Evolutionary conservation across 1,140 invertebrate species (phyloP), one percentile per base, ranked within the genome.

Genomic region (Ostrea denselamellosa): DNA sequence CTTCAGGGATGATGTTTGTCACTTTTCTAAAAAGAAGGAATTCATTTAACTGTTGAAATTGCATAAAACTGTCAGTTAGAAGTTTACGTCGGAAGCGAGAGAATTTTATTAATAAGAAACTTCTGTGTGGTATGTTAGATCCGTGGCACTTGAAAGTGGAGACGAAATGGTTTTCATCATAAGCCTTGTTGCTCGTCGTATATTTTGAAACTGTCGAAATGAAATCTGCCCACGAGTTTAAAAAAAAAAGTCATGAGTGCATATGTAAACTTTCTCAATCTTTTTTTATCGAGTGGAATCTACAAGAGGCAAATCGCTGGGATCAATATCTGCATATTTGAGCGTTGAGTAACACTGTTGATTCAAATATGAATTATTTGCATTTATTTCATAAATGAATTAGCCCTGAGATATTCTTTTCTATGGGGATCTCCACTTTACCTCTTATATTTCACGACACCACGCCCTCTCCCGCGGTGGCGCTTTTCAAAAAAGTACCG

Each of bases 41-140:
- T 77, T 77, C 28, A 77, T 77, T 34, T 77, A 34, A 77, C 68
- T 77, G 68, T 77, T 77, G 68, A 77, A 77, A 77, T 77, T 77
- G 68, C 68, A 77, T 77, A 77, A 77, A 77, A 77, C 34, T 77
- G 68, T 77, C 68, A 77, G 68, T 34, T 77, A 28, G 68, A 17
- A 12, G 68, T 28, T 28, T 77, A 25, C 68, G 25, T 77, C 68
- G 68, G 68, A 77, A 77, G 68, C 68, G 8, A 77, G 28, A 3
- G 28, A 3, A 77, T 77, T 77, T 77, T 25, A 77, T 28, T 77
- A 77, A 77, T 77, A 77, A 77, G 68, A 77, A 25, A 77, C 25
- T 34, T 77, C 25, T 77, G 68, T 77, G 68, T 77, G 68, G 68
- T 77, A 77, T 25, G 10, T 25, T 28, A 25, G 25, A 34, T 28